Percentiles rank a stretch among this genome's conserved stretches.
phyloP scores from a whole-genome alignment of 2,113 vertebrate species.

The Pluvianellus socialis region DNA sequence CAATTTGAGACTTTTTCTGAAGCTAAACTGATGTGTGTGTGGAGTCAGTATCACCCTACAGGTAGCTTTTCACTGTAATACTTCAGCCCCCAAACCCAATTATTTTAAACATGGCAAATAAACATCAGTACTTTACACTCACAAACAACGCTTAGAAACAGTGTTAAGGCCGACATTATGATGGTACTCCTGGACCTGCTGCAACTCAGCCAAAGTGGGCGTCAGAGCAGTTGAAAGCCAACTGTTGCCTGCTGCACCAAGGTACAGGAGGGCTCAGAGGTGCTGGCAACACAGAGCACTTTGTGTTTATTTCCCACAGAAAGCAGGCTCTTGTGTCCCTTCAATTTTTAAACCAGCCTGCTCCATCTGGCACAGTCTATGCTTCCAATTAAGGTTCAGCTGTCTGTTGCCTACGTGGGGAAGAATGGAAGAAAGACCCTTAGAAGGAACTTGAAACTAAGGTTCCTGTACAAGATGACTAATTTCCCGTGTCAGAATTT shows the following conservation, averaged over 20 bases:
- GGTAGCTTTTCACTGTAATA: not conserved
- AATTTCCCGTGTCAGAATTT: not conserved
- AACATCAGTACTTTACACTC: not conserved
- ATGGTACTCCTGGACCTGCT: not conserved
- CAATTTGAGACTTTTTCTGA: not conserved
- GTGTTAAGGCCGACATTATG: not conserved
- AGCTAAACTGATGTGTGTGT: not conserved
- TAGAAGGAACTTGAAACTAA: not conserved
- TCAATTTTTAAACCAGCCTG: conserved; percentile 15
- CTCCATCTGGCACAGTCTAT: not conserved
- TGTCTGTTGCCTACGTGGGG: not conserved
- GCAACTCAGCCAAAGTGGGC: not conserved
- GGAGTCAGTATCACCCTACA: not conserved
- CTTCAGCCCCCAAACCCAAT: not conserved
- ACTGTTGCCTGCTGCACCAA: not conserved
- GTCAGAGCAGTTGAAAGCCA: not conserved
- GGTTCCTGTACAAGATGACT: not conserved
- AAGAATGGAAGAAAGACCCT: not conserved
- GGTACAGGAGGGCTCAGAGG: not conserved
- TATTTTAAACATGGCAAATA: not conserved
- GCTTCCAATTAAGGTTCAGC: not conserved
- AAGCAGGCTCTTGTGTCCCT: not conserved
- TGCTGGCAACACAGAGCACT: not conserved
- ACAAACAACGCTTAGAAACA: not conserved
- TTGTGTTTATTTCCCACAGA: not conserved